A percentile compares a stretch with the other conserved stretches of the same genome.
These are phyloP conservation scores for Amazona ochrocephala DNA, from an alignment of 2,797 vertebrate genomes.

Conservation along the genomic window DNA sequence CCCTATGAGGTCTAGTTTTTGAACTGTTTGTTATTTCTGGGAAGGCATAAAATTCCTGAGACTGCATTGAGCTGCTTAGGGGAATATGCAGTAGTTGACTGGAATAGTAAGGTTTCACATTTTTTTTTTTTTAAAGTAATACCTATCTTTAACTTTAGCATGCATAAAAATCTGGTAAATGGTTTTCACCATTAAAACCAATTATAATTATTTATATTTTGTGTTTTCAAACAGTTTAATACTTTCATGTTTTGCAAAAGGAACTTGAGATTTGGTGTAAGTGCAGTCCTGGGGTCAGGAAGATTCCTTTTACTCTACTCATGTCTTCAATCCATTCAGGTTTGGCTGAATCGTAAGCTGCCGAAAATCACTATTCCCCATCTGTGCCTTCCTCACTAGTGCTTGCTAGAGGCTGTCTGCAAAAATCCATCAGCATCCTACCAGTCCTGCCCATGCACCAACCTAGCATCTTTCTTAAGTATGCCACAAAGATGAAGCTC, in stretches of 20 bases:
- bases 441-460: conserved; percentile 44
- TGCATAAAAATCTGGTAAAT: background rate
- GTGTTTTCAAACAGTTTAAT: background rate
- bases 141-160: background rate
- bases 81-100: conserved; percentile 7
- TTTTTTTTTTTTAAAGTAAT: background rate
- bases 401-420: conserved; percentile 43
- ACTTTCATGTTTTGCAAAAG: background rate
- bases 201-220: background rate
- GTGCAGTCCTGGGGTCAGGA: background rate
- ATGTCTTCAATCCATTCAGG: background rate
- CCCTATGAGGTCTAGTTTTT: conserved; percentile 38
- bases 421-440: conserved; percentile 36
- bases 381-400: conserved; percentile 44
- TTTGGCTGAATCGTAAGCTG: conserved; percentile 25
- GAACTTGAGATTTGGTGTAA: background rate
- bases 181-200: background rate
- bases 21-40: conserved; percentile 60
- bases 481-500: conserved; percentile 40
- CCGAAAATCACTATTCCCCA: conserved; percentile 50
- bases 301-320: background rate
- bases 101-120: conserved; percentile 21
- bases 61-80: background rate
- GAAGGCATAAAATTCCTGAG: conserved; percentile 31
- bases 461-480: conserved; percentile 16